A percentile compares a stretch with the other conserved stretches of the same genome.
These are phyloP conservation scores for Cichlasoma orientale DNA, from an alignment of 2,797 vertebrate genomes.

Conservation along the genomic window DNA sequence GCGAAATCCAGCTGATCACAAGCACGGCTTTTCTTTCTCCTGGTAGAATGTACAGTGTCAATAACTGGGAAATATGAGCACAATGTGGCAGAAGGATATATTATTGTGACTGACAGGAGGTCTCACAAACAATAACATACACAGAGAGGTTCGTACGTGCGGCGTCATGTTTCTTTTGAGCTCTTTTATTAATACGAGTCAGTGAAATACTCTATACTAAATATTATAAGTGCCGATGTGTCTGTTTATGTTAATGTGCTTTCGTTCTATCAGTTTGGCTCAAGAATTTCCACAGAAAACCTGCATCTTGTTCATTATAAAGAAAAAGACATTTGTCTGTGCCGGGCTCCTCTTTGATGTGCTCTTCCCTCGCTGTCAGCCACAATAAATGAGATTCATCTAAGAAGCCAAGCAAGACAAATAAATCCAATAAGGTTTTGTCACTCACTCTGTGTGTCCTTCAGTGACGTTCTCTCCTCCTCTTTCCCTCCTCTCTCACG, in stretches of 20 bases:
- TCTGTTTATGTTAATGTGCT: conserved; percentile 13
- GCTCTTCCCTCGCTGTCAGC: conserved; percentile 66
- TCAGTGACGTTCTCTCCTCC: conserved; percentile 55
- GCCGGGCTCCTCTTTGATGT: conserved; percentile 63
- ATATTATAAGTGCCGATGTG: background rate
- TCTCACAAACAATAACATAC: background rate
- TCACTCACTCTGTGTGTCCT: conserved; percentile 72
- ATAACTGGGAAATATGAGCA: conserved; percentile 33
- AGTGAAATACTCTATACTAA: conserved; percentile 13
- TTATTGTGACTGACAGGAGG: background rate
- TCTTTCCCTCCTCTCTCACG: conserved; percentile 3
- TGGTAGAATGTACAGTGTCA: background rate
- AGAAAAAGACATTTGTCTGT: conserved; percentile 66
- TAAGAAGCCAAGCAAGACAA: conserved; percentile 75
- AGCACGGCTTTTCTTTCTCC: conserved; percentile 5
- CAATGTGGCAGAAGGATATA: background rate
- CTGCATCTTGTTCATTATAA: conserved; percentile 63
- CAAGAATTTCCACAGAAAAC: conserved; percentile 43
- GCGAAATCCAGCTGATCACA: background rate
- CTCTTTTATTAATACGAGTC: conserved; percentile 6
- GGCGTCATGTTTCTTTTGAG: background rate
- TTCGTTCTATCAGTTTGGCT: conserved; percentile 28
- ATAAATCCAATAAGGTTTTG: conserved; percentile 83
- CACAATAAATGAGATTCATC: conserved; percentile 80
- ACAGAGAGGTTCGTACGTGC: background rate